phyloP scores from a whole-genome alignment of 2,888 invertebrate genomes.

The Horisme vitalbata region DNA sequence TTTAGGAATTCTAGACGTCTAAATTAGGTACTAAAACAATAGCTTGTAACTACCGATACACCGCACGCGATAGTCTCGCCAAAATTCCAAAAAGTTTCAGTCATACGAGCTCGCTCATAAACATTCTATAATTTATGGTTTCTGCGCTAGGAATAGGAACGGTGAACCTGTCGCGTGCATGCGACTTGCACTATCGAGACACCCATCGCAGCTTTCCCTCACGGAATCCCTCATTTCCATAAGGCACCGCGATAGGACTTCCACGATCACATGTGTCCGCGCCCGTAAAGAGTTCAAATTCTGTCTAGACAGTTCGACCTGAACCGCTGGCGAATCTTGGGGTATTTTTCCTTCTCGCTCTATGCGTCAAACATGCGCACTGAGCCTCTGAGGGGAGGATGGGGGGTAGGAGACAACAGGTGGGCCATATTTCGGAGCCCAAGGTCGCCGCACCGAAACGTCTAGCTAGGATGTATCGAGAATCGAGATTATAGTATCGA shows the following conservation, averaged over 20 bases:
- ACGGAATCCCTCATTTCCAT: constrained; percentile 53
- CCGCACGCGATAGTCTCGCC: constrained; percentile 19
- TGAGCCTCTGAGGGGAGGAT: constrained; percentile 39
- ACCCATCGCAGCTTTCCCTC: constrained; percentile 29
- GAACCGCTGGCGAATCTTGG: constrained; percentile 44
- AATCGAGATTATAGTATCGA: constrained; percentile 70
- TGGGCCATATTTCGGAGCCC: constrained; percentile 61
- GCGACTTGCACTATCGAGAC: constrained; percentile 13
- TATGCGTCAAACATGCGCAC: constrained; percentile 75
- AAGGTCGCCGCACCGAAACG: constrained; percentile 80
- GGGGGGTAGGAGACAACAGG: constrained; percentile 65
- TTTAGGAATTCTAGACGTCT: constrained; percentile 21
- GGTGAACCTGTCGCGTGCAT: constrained; percentile 24
- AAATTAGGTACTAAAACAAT: constrained; percentile 25
- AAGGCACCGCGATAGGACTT: constrained; percentile 40
- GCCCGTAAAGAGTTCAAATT: constrained; percentile 75
- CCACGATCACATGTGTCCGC: constrained; percentile 49
- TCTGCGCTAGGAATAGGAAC: constrained; percentile 16
- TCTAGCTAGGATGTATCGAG: constrained; percentile 73
- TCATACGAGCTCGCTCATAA: constrained; percentile 10
- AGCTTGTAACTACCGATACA: constrained; percentile 8
- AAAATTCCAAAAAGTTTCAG: constrained; percentile 19
- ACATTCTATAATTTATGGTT: constrained; percentile 17
- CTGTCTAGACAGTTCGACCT: constrained; percentile 81
- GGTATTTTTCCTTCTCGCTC: constrained; percentile 53